Evolutionary conservation across 2,888 invertebrate species (phyloP), one percentile per base, ranked within the genome.

Genomic region (Theretra japonica): DNA sequence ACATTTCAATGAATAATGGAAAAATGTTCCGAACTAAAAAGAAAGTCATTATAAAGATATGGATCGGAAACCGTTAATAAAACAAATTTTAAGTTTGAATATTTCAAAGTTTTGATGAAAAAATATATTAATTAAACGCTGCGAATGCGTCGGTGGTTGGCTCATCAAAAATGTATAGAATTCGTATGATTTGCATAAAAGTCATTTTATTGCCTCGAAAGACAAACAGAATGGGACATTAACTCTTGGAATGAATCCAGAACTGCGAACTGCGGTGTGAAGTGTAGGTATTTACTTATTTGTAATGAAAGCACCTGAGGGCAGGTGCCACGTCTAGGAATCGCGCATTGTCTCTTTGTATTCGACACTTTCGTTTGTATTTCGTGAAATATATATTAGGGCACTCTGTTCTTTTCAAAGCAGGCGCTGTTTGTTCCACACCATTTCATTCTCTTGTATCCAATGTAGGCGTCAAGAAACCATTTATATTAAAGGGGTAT

Each of bases 91-190:
- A 78, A 80, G 82, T 82, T 85, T 82, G 80, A 80, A 82, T 87
- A 87, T 86, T 86, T 82, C 82, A 83, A 91, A 90, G 82, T 88
- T 90, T 88, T 90, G 88, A 92, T 90, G 90, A 91, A 88, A 92
- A 90, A 93, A 92, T 90, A 83, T 91, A 92, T 91, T 93, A 94
- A 94, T 94, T 93, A 94, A 93, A 89, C 87, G 83, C 78, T 79
- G 86, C 84, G 86, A 86, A 92, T 89, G 88, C 91, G 90, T 89
- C 87, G 84, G 79, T 83, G 85, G 80, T 83, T 77, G 84, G 86
- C 94, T 94, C 94, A 94, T 94, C 93, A 94, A 93, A 94, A 94
- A 94, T 94, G 94, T 94, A 94, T 94, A 92, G 94, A 94, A 94
- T 94, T 93, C 94, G 90, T 91, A 93, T 92, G 90, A 94, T 94